Evolutionary conservation across 2,797 vertebrate genomes (phyloP), one percentile per base, ranked within the genome.

Genomic region (Myotis daubentonii): DNA sequence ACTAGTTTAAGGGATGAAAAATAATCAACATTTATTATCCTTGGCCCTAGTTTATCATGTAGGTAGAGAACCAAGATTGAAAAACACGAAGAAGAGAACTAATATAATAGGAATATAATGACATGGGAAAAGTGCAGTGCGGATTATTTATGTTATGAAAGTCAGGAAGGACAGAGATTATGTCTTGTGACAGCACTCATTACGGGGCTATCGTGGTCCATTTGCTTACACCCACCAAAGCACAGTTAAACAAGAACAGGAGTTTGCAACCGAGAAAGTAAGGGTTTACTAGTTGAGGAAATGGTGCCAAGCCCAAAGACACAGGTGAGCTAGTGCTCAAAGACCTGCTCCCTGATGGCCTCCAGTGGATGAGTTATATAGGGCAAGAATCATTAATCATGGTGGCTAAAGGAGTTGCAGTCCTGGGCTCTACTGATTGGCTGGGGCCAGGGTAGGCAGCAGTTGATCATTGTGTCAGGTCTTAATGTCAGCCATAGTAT

Each of bases 161-260:
- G 25, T 81, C 3, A 30, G 2, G 33, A 3, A 78, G 12, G 6
- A 44, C 19, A 53, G 17, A 75, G 13, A 66, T 47, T 30, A 36
- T 55, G 0, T 1, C 25, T 28, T 44, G 3, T 51, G 25, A 1
- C 5, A 81, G 2, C 15, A 36, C n/a, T 53, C 65, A 5, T n/a
- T 16, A 36, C 4, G 0, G 6, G 12, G 33, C n/a, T 36, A 5
- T 36, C 1, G 3, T n/a, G 7, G n/a, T 78, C 20, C 41, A 47
- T 74, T 74, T 47, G 28, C 16, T 33, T 47, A 17, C 0, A 36
- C 6, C 12, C 12, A 55, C 25, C 75, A 78, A 53, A 78, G 49
- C n/a, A 51, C 75, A 55, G 25, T 78, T 51, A 78, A 36, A 25
- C 2, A 0, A 23, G n/a, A 36, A 55, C n/a, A 78, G 49, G 75